These are phyloP conservation scores for Montipora capitata DNA, from an alignment of 92 coral and sea anemone genomes.

Conservation along the genomic window DNA sequence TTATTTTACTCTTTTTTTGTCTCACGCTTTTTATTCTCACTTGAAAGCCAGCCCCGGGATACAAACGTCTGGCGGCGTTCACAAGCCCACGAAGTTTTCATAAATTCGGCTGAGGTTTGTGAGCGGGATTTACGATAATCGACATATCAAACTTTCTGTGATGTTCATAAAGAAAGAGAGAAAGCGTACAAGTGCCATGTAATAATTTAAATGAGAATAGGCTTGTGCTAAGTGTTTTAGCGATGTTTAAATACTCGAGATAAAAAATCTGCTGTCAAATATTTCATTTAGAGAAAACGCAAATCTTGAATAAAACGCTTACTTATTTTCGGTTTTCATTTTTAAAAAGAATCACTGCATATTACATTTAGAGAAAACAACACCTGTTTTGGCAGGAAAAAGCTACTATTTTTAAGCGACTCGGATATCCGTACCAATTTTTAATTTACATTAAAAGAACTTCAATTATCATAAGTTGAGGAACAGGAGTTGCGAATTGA, in stretches of 20 bases:
- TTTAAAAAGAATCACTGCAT: background rate
- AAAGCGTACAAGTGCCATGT: background rate
- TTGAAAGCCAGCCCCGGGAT: too few relatives aligned
- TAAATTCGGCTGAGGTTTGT: too few relatives aligned
- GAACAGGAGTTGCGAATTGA: background rate
- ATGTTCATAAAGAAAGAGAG: background rate
- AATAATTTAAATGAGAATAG: background rate
- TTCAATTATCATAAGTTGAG: background rate
- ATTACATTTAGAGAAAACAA: too few relatives aligned
- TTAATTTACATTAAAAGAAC: conserved; percentile 9
- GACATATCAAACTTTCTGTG: background rate
- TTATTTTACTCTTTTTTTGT: too few relatives aligned
- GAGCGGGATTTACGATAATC: too few relatives aligned
- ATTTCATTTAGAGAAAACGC: background rate
- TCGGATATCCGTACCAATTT: background rate
- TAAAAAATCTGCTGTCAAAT: background rate
- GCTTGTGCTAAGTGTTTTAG: background rate
- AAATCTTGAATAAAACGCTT: background rate
- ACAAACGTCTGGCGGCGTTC: too few relatives aligned
- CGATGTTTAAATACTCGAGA: background rate
- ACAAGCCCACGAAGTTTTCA: too few relatives aligned
- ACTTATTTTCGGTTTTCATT: background rate
- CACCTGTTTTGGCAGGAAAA: background rate
- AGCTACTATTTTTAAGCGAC: background rate
- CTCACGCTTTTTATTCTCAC: too few relatives aligned